Evolutionary conservation across 2,888 invertebrate genomes (phyloP).

Genomic region (Amblyjoppa fuscipennis): DNA sequence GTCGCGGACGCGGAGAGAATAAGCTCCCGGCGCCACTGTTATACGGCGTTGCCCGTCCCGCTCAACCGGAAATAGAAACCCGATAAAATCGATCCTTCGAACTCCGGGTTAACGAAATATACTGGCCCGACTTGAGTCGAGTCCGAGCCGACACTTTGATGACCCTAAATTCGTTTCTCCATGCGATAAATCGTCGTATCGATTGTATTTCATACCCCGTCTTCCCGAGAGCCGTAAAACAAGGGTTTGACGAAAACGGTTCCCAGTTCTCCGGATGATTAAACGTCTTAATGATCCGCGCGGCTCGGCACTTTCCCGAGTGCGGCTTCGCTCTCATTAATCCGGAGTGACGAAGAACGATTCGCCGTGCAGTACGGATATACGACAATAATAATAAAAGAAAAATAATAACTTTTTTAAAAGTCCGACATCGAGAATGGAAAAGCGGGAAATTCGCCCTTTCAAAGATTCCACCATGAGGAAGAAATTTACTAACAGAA

Average conservation of each 20-base stretch:
- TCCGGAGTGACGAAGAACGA: background rate
- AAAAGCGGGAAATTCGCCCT: background rate
- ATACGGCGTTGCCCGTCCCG: constrained; percentile 31
- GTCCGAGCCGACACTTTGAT: constrained; percentile 22
- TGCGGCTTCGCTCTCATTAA: constrained; percentile 21
- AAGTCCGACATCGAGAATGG: background rate
- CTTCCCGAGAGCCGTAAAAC: background rate
- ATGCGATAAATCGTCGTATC: constrained; percentile 14
- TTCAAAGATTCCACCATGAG: background rate
- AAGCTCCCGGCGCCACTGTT: constrained; percentile 17
- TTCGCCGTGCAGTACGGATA: background rate
- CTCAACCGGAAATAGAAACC: constrained; percentile 61
- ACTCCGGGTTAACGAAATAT: constrained; percentile 20
- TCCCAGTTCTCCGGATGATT: constrained; percentile 35
- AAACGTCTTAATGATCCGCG: constrained; percentile 25
- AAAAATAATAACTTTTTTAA: too few species aligned
- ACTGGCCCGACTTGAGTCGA: constrained; percentile 5
- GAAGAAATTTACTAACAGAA: background rate
- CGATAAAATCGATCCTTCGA: constrained; percentile 62
- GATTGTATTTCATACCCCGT: background rate
- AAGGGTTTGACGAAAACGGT: background rate
- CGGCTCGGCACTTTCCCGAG: constrained; percentile 5
- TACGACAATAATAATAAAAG: background rate
- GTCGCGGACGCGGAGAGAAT: constrained; percentile 38
- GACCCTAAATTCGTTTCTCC: constrained; percentile 12